Conservation (phyloP, 1,140 invertebrate genomes). For the Leptinotarsa texana region DNA sequence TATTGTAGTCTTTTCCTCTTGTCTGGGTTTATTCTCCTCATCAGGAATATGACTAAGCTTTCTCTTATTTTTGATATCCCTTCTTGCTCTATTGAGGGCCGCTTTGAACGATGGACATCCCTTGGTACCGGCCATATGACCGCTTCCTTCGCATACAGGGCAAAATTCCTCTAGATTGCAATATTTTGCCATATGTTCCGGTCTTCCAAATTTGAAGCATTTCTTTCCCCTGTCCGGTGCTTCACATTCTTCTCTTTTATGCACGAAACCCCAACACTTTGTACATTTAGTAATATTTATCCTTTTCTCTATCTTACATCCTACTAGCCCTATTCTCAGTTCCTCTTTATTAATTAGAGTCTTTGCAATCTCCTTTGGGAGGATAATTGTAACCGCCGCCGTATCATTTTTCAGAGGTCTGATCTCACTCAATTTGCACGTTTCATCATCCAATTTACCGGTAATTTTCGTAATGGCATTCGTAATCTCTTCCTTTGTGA, state of each 20-base stretch:
- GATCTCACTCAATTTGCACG: not conserved
- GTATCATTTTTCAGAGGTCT: not conserved
- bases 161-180: not conserved
- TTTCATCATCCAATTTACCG: not conserved
- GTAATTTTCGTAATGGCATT: not conserved
- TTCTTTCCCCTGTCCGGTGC: not conserved
- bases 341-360: not conserved
- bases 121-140: not conserved
- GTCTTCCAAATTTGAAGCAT: not conserved
- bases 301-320: not conserved
- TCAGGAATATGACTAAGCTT: not conserved
- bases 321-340: not conserved
- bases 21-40: not conserved
- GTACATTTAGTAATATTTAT: not conserved
- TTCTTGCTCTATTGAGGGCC: not conserved
- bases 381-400: not conserved
- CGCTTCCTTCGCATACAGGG: not conserved
- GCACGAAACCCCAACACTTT: conserved; percentile 3
- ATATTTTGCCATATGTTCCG: not conserved
- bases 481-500: not conserved
- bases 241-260: not conserved
- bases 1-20: not conserved
- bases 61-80: not conserved
- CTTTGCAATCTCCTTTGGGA: not conserved
- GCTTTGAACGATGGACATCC: not conserved